These are phyloP conservation scores for Bovichtus diacanthus DNA, from an alignment of 2,797 vertebrate species.

Conservation along the genomic window DNA sequence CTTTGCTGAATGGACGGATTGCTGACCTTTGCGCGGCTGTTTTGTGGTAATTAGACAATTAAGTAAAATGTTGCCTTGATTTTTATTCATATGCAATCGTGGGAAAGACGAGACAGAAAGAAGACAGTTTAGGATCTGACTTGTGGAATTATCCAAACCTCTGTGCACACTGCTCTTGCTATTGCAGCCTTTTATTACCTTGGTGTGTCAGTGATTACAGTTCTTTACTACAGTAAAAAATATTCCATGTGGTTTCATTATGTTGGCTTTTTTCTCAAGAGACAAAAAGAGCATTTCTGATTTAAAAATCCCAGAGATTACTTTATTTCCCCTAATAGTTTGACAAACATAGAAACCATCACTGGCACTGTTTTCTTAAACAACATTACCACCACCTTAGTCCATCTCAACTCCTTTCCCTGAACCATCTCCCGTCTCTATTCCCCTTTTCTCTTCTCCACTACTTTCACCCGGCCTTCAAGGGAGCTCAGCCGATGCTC, in stretches of 20 bases:
- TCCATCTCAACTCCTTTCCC: constrained; percentile 29
- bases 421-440: constrained; percentile 32
- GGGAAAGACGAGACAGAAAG: not conserved
- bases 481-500: constrained; percentile 76
- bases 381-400: constrained; percentile 24
- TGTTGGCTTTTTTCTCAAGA: constrained; percentile 10
- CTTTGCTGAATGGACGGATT: too few species aligned
- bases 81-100: not conserved
- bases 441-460: constrained; percentile 79
- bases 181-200: not conserved
- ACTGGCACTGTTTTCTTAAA: constrained; percentile 27
- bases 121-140: not conserved
- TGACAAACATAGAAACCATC: constrained; percentile 59
- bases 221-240: not conserved
- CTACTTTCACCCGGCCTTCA: constrained; percentile 77
- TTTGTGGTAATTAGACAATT: not conserved
- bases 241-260: not conserved
- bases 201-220: not conserved
- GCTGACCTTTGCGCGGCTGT: not conserved
- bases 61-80: not conserved
- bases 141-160: not conserved
- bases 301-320: constrained; percentile 75
- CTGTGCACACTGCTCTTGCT: not conserved
- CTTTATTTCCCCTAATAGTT: constrained; percentile 69
- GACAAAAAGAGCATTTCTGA: constrained; percentile 36